These are phyloP conservation scores for Cecropterus lyciades DNA, from an alignment of 1,140 invertebrate species.

Conservation along the genomic window DNA sequence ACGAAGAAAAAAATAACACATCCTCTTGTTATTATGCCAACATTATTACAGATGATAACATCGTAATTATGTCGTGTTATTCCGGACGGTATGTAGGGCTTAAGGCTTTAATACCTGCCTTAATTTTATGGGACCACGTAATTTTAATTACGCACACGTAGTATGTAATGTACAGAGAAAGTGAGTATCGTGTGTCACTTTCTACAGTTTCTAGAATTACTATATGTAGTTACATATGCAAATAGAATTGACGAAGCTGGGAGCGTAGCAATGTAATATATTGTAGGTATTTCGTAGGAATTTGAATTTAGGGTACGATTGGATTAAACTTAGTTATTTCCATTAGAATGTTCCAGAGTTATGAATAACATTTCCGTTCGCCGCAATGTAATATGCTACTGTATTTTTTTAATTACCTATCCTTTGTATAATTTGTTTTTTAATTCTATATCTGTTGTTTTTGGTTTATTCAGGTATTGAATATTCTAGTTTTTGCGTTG, in stretches of 20 bases:
- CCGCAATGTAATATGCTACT: not conserved
- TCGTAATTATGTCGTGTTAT: too few relatives aligned
- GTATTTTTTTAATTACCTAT: too few relatives aligned
- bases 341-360: slow-evolving; percentile 13
- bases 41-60: too few relatives aligned
- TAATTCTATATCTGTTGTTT: too few relatives aligned
- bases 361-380: slow-evolving; percentile 21
- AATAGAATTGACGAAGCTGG: slow-evolving; percentile 20
- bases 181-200: slow-evolving; percentile 31
- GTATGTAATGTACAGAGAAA: slow-evolving; percentile 30
- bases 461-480: too few relatives aligned
- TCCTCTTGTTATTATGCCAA: too few relatives aligned
- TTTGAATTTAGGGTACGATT: slow-evolving; percentile 3
- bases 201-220: slow-evolving; percentile 32
- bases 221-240: slow-evolving; percentile 25
- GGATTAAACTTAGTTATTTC: slow-evolving; percentile 18
- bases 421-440: too few relatives aligned
- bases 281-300: slow-evolving; percentile 2
- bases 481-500: too few relatives aligned
- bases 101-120: slow-evolving; percentile 10
- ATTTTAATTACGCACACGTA: slow-evolving; percentile 20
- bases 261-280: slow-evolving; percentile 6
- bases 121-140: slow-evolving; percentile 21
- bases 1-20: too few relatives aligned
- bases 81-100: too few relatives aligned